Evolutionary conservation across 1,140 invertebrate genomes (phyloP).

Genomic region (Drosophila truncata): DNA sequence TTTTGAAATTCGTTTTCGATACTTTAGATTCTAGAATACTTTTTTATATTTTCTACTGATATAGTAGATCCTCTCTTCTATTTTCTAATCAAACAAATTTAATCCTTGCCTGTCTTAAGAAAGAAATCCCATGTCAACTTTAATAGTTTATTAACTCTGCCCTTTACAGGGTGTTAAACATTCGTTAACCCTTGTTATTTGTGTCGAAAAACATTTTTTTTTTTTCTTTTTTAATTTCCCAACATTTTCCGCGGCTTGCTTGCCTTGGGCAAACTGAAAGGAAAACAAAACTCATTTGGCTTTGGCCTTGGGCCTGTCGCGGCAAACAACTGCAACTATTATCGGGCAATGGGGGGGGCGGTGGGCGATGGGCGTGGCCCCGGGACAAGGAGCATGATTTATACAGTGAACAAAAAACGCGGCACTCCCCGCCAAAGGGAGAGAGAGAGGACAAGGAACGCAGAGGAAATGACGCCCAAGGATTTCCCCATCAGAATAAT

Average conservation of each 20-base stretch:
- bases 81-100: no score
- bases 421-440: constrained; percentile 10
- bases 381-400: constrained; percentile 38
- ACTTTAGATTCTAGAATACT: no score
- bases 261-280: constrained; percentile 34
- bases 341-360: constrained; percentile 20
- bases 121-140: not conserved
- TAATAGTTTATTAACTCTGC: not conserved
- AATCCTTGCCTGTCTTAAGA: no score
- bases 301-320: constrained; percentile 43
- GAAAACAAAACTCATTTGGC: constrained; percentile 68
- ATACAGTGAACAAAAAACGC: constrained; percentile 19
- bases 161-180: not conserved
- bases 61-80: no score
- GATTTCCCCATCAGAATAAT: constrained; percentile 38
- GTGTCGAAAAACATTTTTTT: not conserved
- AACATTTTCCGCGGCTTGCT: constrained; percentile 20
- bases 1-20: no score
- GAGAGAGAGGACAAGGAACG: not conserved
- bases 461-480: constrained; percentile 33
- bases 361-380: constrained; percentile 31
- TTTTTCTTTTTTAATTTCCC: constrained; percentile 8
- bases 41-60: no score
- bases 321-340: constrained; percentile 50
- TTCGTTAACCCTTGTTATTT: not conserved